Evolutionary conservation across 2,888 invertebrate genomes (phyloP).

Genomic region (Itoplectis maculator): DNA sequence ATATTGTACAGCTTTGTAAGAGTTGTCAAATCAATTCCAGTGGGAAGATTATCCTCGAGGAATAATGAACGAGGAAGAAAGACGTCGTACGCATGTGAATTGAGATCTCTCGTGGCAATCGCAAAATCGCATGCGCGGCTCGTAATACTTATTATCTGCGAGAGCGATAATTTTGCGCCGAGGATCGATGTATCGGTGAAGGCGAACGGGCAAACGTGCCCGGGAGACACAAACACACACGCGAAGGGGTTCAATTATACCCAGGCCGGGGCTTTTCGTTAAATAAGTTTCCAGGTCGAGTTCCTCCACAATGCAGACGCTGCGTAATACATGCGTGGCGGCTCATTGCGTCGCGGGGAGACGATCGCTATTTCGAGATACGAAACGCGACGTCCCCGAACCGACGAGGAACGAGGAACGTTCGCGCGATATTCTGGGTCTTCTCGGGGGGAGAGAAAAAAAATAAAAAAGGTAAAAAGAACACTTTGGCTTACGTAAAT

Average conservation of each 20-base stretch:
- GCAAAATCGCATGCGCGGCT: slow-evolving; percentile 23
- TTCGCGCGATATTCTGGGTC: slow-evolving; percentile 44
- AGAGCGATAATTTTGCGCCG: slow-evolving; percentile 34
- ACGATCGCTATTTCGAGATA: slow-evolving; percentile 56
- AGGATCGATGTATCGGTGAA: slow-evolving; percentile 27
- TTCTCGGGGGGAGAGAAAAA: slow-evolving; percentile 22
- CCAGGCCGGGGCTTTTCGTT: slow-evolving; percentile 9
- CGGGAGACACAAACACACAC: background rate
- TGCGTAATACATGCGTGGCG: slow-evolving; percentile 47
- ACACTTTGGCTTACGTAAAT: slow-evolving; percentile 63
- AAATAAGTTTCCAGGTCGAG: slow-evolving; percentile 54
- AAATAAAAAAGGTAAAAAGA: slow-evolving; percentile 36
- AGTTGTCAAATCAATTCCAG: no score
- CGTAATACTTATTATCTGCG: slow-evolving; percentile 44
- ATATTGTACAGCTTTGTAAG: no score
- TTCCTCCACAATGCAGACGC: slow-evolving; percentile 39
- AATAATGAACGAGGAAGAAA: slow-evolving; percentile 25
- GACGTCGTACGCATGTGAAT: slow-evolving; percentile 21
- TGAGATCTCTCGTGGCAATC: slow-evolving; percentile 45
- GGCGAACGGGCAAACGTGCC: slow-evolving; percentile 26
- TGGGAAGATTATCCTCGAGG: slow-evolving; percentile 1
- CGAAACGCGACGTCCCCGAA: slow-evolving; percentile 5
- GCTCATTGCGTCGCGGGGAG: slow-evolving; percentile 46
- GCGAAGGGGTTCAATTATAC: slow-evolving; percentile 40
- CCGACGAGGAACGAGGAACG: slow-evolving; percentile 46